phyloP scores from a whole-genome alignment of 2,113 vertebrate species.

The Prochilodus magdalenae region DNA sequence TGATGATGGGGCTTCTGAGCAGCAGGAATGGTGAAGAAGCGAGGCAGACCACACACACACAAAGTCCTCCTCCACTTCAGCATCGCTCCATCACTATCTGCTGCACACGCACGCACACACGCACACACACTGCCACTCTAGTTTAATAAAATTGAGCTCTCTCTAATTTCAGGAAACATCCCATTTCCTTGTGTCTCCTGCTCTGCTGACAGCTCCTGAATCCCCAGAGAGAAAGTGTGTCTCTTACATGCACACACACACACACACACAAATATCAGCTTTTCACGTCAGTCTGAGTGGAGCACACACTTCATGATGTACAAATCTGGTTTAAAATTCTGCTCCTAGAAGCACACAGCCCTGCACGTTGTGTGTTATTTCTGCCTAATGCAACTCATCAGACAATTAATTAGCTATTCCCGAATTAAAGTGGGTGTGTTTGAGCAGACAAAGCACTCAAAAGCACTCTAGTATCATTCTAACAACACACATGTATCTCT shows the following conservation, averaged over 20 bases:
- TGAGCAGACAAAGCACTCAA: too few species aligned
- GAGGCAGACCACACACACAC: not conserved
- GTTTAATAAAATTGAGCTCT: not conserved
- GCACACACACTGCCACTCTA: slow-evolving; percentile 22
- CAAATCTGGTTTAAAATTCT: not conserved
- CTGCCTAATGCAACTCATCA: not conserved
- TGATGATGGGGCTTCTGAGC: not conserved
- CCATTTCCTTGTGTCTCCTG: slow-evolving; percentile 19
- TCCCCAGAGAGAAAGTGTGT: not conserved
- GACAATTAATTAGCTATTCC: not conserved
- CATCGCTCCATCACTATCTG: too few species aligned
- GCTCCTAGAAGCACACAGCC: not conserved
- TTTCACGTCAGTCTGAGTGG: not conserved
- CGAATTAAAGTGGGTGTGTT: too few species aligned
- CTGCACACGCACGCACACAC: slow-evolving; percentile 9
- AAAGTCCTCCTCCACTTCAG: not conserved
- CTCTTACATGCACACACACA: not conserved
- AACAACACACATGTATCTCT: too few species aligned
- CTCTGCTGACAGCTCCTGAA: slow-evolving; percentile 5
- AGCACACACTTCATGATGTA: not conserved
- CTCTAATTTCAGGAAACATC: slow-evolving; percentile 39
- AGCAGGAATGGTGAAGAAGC: slow-evolving; percentile 7
- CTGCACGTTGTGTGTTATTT: too few species aligned
- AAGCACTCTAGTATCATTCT: too few species aligned
- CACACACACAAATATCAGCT: not conserved